Conservation (phyloP, 1,140 invertebrate species). For the Glossosoma conforme region DNA sequence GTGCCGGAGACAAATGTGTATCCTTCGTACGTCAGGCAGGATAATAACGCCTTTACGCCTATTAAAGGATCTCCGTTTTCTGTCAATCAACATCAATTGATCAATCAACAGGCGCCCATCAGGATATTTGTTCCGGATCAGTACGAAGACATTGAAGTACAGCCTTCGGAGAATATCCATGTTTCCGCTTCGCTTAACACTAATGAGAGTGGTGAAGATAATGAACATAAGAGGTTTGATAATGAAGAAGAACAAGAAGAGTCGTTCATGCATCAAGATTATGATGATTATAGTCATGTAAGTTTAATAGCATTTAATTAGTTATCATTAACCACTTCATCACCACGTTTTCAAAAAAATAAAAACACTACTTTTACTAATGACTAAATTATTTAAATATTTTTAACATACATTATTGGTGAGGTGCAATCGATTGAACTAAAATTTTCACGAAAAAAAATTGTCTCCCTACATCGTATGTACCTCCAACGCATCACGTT, state of each 20-base stretch:
- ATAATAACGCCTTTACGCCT: slow-evolving; percentile 14
- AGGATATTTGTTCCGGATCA: slow-evolving; percentile 47
- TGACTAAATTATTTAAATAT: too few species aligned
- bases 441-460: too few species aligned
- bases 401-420: too few species aligned
- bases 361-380: too few species aligned
- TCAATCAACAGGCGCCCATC: slow-evolving; percentile 34
- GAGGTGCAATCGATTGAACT: too few species aligned
- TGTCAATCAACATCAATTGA: slow-evolving; percentile 2
- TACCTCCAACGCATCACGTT: too few species aligned
- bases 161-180: slow-evolving; percentile 29
- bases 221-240: slow-evolving; percentile 14
- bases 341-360: too few species aligned
- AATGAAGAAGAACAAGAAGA: slow-evolving; percentile 38
- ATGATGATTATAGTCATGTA: slow-evolving; percentile 32
- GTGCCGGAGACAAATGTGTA: slow-evolving; percentile 11
- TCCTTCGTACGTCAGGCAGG: slow-evolving; percentile 2
- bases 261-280: slow-evolving; percentile 29
- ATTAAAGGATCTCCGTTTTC: slow-evolving; percentile 6
- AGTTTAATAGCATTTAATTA: too few species aligned
- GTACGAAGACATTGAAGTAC: slow-evolving; percentile 31
- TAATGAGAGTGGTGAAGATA: slow-evolving; percentile 9
- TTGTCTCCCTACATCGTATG: too few species aligned
- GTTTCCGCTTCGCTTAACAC: slow-evolving; percentile 25
- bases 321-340: too few species aligned